These are phyloP conservation scores for Bradynema listronoti DNA, from an alignment of 1,140 invertebrate genomes.

Conservation along the genomic window DNA sequence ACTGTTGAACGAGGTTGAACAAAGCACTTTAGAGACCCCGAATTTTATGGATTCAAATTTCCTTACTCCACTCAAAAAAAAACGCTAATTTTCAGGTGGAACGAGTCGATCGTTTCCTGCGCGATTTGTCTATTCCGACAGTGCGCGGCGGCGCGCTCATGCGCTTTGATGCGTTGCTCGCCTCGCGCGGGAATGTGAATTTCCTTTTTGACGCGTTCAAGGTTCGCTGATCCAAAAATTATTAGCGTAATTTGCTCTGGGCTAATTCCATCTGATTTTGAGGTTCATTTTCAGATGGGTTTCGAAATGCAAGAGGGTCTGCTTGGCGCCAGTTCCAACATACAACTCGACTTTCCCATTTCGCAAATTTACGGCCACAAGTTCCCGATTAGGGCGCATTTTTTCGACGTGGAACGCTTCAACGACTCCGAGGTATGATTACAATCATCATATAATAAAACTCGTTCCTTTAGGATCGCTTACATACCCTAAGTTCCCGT, in stretches of 20 bases:
- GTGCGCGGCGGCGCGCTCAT: not conserved
- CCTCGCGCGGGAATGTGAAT: conserved; percentile 26
- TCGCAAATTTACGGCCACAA: conserved; percentile 35
- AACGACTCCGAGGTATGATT: not conserved
- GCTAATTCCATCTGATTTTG: not conserved
- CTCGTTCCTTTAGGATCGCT: no score
- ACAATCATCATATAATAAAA: no score
- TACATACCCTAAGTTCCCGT: no score
- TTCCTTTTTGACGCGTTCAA: conserved; percentile 37
- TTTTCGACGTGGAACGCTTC: conserved; percentile 34
- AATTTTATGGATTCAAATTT: no score
- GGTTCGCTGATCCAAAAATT: conserved; percentile 2
- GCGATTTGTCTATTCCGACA: conserved; percentile 9
- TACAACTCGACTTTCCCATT: conserved; percentile 29
- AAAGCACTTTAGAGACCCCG: no score
- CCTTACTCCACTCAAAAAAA: no score
- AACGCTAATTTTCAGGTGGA: conserved; percentile 26
- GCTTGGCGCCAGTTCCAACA: conserved; percentile 12
- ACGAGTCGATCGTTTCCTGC: conserved; percentile 19
- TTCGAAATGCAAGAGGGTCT: conserved; percentile 19
- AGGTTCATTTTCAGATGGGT: conserved; percentile 23
- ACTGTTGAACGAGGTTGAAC: no score
- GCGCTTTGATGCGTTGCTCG: conserved; percentile 17
- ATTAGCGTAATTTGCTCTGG: not conserved
- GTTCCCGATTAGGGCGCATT: conserved; percentile 20